Conservation (phyloP, 1,140 invertebrate species). For the Mercenaria mercenaria region DNA sequence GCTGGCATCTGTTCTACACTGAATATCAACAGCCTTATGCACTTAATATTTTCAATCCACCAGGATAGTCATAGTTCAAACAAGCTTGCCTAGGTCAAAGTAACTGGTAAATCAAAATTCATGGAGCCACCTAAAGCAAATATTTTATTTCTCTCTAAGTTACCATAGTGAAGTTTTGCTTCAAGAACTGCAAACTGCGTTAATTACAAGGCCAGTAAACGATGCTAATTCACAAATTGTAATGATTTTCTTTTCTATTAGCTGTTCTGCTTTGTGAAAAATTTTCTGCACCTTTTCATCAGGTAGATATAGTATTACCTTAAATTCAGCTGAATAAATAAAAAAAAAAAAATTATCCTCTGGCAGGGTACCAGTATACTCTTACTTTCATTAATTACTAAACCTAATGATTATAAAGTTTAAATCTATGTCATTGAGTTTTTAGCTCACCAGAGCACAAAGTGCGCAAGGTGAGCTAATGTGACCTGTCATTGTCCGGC, state of each 20-base stretch:
- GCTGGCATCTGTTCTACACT: slow-evolving; percentile 18
- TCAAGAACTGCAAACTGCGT: slow-evolving; percentile 45
- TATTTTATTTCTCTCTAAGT: slow-evolving; percentile 52
- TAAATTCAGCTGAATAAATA: slow-evolving; percentile 61
- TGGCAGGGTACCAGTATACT: slow-evolving; percentile 50
- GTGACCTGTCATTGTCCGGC: too few relatives aligned
- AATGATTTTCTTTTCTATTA: neutral
- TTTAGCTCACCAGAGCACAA: too few relatives aligned
- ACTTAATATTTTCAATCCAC: slow-evolving; percentile 52
- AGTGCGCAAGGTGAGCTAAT: too few relatives aligned
- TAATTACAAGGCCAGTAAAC: slow-evolving; percentile 49
- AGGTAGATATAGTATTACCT: slow-evolving; percentile 61
- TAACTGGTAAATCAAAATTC: slow-evolving; percentile 53
- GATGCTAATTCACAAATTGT: slow-evolving; percentile 33
- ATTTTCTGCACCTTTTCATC: slow-evolving; percentile 60
- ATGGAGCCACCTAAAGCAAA: neutral
- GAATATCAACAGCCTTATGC: neutral
- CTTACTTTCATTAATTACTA: slow-evolving; percentile 46
- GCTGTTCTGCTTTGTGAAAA: neutral
- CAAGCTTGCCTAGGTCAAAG: neutral
- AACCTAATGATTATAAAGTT: slow-evolving; percentile 38
- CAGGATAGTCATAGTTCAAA: slow-evolving; percentile 46
- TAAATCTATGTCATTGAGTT: neutral
- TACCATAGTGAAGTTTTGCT: slow-evolving; percentile 44
- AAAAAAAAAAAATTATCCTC: slow-evolving; percentile 58